phyloP scores from a whole-genome alignment of 2,797 vertebrate genomes.

The Ptychobarbus kaznakovi region DNA sequence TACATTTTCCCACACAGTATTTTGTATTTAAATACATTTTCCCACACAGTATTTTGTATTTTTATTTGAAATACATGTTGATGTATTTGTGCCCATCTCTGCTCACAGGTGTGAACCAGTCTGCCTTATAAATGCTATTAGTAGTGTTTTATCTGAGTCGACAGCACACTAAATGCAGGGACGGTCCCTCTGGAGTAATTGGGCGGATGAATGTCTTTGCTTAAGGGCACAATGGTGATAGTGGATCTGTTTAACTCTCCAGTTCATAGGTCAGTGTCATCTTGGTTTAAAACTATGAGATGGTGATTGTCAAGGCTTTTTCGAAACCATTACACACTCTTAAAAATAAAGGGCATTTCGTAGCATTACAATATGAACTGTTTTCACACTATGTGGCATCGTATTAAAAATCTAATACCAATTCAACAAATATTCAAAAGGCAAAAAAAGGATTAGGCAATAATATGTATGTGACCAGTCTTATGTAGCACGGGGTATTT shows the following conservation, averaged over 20 bases:
- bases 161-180: conserved; percentile 17
- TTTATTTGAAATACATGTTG: too few species aligned
- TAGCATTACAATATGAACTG: neutral
- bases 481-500: too few species aligned
- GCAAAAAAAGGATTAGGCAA: neutral
- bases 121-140: conserved; percentile 20
- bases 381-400: neutral
- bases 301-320: neutral
- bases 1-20: too few species aligned
- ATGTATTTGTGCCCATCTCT: too few species aligned
- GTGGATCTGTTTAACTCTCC: neutral
- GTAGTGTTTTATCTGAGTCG: conserved; percentile 16
- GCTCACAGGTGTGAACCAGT: neutral
- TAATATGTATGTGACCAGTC: neutral
- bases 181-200: conserved; percentile 16
- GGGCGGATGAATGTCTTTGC: neutral
- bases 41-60: too few species aligned
- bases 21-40: too few species aligned
- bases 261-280: conserved; percentile 25
- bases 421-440: neutral
- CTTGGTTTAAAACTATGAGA: neutral
- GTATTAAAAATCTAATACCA: neutral
- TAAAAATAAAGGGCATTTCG: neutral
- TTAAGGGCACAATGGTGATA: conserved; percentile 7
- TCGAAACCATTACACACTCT: neutral